These are phyloP conservation scores for Mizuhopecten yessoensis DNA, from an alignment of 1,140 invertebrate genomes.

Conservation along the genomic window DNA sequence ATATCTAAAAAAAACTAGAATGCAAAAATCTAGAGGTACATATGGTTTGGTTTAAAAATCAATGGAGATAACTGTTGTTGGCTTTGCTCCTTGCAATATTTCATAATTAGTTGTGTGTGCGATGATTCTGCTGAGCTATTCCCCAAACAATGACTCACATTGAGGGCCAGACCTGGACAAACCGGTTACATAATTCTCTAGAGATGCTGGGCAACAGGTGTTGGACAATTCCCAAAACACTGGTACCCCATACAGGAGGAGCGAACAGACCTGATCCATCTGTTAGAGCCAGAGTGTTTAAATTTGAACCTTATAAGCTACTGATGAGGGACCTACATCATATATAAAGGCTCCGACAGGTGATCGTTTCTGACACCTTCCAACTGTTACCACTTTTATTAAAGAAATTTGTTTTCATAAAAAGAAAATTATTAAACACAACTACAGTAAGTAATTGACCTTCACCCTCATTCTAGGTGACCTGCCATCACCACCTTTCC, in stretches of 20 bases:
- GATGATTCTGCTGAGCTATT: constrained; percentile 14
- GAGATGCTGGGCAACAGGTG: not conserved
- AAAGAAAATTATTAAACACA: too few species aligned
- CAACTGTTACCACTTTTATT: not conserved
- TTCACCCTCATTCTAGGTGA: not conserved
- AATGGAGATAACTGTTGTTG: not conserved
- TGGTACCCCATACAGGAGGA: not conserved
- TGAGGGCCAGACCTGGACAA: constrained; percentile 14
- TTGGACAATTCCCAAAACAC: not conserved
- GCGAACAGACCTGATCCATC: not conserved
- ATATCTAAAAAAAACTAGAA: not conserved
- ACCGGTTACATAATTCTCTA: constrained; percentile 16
- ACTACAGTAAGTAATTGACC: not conserved
- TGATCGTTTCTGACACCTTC: not conserved
- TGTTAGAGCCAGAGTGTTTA: not conserved
- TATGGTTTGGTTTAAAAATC: constrained; percentile 39
- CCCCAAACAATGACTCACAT: not conserved
- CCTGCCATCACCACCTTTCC: not conserved
- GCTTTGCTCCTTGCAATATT: constrained; percentile 18
- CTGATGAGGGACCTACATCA: constrained; percentile 8
- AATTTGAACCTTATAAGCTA: not conserved
- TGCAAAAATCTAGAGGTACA: not conserved
- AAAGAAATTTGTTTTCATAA: too few species aligned
- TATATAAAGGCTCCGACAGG: not conserved
- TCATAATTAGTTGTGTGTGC: not conserved